phyloP scores from a whole-genome alignment of 1,140 invertebrate genomes.

The Pogonomyrmex barbatus region DNA sequence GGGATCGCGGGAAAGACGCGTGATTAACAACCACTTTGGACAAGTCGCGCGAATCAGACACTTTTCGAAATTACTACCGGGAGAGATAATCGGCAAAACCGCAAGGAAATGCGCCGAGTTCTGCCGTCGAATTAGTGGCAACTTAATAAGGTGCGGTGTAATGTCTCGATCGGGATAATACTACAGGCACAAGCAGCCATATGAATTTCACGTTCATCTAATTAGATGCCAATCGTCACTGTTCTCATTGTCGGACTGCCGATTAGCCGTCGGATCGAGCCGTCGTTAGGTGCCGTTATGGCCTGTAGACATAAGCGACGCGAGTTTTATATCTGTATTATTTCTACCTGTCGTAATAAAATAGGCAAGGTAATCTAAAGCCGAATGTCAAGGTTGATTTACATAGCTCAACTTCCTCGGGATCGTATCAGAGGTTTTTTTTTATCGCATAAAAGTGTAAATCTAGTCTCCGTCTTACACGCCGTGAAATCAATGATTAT shows the following conservation, averaged over 20 bases:
- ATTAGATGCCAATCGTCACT: slow-evolving; percentile 40
- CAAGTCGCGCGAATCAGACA: slow-evolving; percentile 9
- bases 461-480: neutral
- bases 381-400: slow-evolving; percentile 49
- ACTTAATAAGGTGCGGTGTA: slow-evolving; percentile 23
- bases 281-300: slow-evolving; percentile 56
- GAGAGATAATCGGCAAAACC: slow-evolving; percentile 30
- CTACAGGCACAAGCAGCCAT: neutral
- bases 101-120: slow-evolving; percentile 27
- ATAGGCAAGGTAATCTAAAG: neutral
- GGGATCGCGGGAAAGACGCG: neutral
- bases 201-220: slow-evolving; percentile 39
- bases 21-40: slow-evolving; percentile 27
- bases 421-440: neutral
- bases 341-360: neutral
- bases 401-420: neutral
- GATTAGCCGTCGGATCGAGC: slow-evolving; percentile 29
- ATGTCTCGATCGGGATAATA: neutral
- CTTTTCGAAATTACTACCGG: slow-evolving; percentile 27
- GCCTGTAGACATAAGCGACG: neutral
- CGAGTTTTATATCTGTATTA: slow-evolving; percentile 21
- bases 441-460: neutral
- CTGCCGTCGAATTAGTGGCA: neutral
- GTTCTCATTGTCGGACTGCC: slow-evolving; percentile 18
- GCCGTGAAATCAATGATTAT: neutral